phyloP scores from a whole-genome alignment of 2,888 invertebrate species.

The Nematopogon swammerdamellus region DNA sequence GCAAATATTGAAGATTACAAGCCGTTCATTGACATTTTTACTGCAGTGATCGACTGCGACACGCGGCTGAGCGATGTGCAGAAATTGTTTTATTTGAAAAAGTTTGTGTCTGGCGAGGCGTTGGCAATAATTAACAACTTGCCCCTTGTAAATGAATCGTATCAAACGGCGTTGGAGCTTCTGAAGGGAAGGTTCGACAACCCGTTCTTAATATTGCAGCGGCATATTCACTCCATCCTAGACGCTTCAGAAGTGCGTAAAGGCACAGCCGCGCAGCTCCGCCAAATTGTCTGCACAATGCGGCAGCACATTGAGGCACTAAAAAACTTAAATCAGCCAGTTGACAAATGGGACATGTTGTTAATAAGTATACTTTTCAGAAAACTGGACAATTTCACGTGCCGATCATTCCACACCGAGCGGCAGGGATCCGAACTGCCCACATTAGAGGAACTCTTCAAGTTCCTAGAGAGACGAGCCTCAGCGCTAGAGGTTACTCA shows the following conservation, averaged over 20 bases:
- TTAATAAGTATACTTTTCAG: background rate
- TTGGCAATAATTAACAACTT: constrained; percentile 8
- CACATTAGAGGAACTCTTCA: constrained; percentile 1
- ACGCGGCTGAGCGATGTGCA: background rate
- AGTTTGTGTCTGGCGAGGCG: constrained; percentile 3
- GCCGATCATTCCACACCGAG: background rate
- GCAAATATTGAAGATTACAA: background rate
- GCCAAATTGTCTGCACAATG: constrained; percentile 5
- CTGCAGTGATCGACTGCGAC: background rate
- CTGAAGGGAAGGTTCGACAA: constrained; percentile 9
- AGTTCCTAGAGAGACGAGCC: constrained; percentile 7
- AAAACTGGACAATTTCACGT: background rate
- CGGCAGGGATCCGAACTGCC: background rate
- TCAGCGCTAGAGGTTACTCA: constrained; percentile 6
- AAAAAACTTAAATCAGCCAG: constrained; percentile 4
- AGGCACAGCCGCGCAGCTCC: constrained; percentile 10
- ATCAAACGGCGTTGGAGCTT: constrained; percentile 6
- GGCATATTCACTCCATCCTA: constrained; percentile 7
- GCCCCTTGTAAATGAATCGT: constrained; percentile 8
- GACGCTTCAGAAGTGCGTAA: constrained; percentile 9
- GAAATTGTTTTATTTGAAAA: constrained; percentile 10
- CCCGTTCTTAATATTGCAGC: constrained; percentile 4
- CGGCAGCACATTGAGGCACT: constrained; percentile 5
- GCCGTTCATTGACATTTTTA: background rate
- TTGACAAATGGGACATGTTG: constrained; percentile 5